Conservation (phyloP, 2,888 invertebrate species). For the Pyralis farinalis region DNA sequence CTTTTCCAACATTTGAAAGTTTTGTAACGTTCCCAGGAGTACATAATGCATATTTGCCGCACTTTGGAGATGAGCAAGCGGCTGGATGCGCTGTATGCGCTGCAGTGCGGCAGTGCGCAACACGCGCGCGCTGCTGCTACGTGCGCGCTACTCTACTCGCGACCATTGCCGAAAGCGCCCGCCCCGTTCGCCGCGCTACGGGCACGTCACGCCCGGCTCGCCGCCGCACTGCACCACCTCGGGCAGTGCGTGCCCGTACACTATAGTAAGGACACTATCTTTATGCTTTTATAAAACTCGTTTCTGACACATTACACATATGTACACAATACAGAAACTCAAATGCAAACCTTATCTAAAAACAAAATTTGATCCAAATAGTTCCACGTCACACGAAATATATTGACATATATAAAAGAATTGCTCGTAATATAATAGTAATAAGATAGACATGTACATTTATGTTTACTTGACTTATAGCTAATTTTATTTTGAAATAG, state of each 20-base stretch:
- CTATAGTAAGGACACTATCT: slow-evolving; percentile 41
- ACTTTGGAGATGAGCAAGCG: slow-evolving; percentile 85
- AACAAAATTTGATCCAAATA: too few relatives aligned
- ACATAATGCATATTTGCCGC: slow-evolving; percentile 86
- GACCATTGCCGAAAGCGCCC: slow-evolving; percentile 38
- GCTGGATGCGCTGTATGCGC: slow-evolving; percentile 86
- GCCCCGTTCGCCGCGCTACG: slow-evolving; percentile 65
- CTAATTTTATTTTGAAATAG: slow-evolving; percentile 31
- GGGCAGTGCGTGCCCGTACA: slow-evolving; percentile 69
- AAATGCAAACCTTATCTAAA: too few relatives aligned
- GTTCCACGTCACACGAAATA: too few relatives aligned
- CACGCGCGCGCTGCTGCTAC: slow-evolving; percentile 89
- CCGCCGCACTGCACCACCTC: slow-evolving; percentile 84
- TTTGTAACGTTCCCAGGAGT: slow-evolving; percentile 58
- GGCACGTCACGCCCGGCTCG: slow-evolving; percentile 77
- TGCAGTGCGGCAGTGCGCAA: slow-evolving; percentile 87
- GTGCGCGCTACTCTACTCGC: slow-evolving; percentile 88
- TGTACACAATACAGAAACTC: too few relatives aligned
- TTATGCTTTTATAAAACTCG: too few relatives aligned
- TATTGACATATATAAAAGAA: too few relatives aligned
- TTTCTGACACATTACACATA: too few relatives aligned
- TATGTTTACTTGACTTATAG: too few relatives aligned
- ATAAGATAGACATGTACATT: too few relatives aligned
- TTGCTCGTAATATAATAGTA: too few relatives aligned
- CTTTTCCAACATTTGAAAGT: too few relatives aligned